phyloP scores from a whole-genome alignment of 2,888 invertebrate species.

The Petrolisthes cinctipes region DNA sequence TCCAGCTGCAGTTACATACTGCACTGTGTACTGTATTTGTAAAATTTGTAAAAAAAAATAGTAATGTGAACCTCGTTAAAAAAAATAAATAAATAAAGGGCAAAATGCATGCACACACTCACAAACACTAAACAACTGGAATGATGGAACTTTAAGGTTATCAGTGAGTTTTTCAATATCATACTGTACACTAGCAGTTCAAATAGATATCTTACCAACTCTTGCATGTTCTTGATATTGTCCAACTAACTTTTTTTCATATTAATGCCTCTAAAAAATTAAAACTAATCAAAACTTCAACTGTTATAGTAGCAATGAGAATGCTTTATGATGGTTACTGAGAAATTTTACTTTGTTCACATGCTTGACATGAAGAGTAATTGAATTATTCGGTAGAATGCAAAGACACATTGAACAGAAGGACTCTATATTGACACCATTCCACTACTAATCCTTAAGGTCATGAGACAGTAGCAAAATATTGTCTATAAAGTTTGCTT shows the following conservation, averaged over 20 bases:
- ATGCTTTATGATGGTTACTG: neutral
- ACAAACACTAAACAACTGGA: neutral
- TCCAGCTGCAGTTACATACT: neutral
- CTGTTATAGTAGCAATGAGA: neutral
- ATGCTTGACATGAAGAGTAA: too few species aligned
- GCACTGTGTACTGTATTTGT: neutral
- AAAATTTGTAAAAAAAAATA: neutral
- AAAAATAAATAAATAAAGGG: neutral
- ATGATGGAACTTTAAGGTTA: constrained; percentile 2
- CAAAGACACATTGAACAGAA: too few species aligned
- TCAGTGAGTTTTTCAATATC: neutral
- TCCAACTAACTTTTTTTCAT: neutral
- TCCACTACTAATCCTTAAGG: too few species aligned
- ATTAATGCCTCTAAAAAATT: neutral
- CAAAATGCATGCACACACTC: neutral
- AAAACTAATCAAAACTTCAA: neutral
- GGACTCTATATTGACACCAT: too few species aligned
- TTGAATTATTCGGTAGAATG: too few species aligned
- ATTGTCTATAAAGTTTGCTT: too few species aligned
- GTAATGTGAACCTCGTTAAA: neutral
- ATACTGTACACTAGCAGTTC: neutral
- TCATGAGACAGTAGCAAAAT: too few species aligned
- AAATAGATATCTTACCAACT: neutral
- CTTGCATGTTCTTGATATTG: neutral
- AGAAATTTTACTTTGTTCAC: too few species aligned